Evolutionary conservation across 1,140 invertebrate genomes (phyloP).

Genomic region (Heliconius eleuchia): DNA sequence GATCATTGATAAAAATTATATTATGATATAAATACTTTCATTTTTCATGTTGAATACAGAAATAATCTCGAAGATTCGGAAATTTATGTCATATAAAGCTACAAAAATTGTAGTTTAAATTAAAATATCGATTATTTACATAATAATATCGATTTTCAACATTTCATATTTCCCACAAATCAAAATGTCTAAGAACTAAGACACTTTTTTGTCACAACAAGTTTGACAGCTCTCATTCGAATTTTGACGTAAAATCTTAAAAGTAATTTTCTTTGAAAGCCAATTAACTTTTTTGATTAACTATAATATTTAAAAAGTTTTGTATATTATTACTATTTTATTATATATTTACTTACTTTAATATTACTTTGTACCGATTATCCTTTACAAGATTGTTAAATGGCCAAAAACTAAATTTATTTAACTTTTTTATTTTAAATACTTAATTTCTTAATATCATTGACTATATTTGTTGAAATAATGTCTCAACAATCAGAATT

Average conservation of each 20-base stretch:
- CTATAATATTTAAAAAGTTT: not conserved
- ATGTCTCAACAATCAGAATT: conserved; percentile 74
- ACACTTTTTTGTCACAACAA: not conserved
- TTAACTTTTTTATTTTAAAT: too few relatives aligned
- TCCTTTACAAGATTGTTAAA: not conserved
- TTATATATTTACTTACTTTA: not conserved
- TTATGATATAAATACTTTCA: too few relatives aligned
- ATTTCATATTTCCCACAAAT: too few relatives aligned
- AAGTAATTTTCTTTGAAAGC: not conserved
- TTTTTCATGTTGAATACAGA: too few relatives aligned
- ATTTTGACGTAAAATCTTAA: not conserved
- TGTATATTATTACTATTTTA: not conserved
- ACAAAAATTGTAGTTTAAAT: not conserved
- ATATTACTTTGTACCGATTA: not conserved
- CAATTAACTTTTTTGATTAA: too few relatives aligned
- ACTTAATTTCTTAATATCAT: too few relatives aligned
- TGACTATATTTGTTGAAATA: not conserved
- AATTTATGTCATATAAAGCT: too few relatives aligned
- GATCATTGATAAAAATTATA: too few relatives aligned
- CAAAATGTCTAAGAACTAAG: too few relatives aligned
- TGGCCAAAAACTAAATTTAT: not conserved
- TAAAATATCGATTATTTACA: too few relatives aligned
- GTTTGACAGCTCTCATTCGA: not conserved
- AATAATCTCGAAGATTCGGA: too few relatives aligned
- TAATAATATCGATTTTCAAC: too few relatives aligned